These are phyloP conservation scores for Balaenoptera acutorostrata DNA, from an alignment of 2,113 vertebrate genomes.

Conservation along the genomic window DNA sequence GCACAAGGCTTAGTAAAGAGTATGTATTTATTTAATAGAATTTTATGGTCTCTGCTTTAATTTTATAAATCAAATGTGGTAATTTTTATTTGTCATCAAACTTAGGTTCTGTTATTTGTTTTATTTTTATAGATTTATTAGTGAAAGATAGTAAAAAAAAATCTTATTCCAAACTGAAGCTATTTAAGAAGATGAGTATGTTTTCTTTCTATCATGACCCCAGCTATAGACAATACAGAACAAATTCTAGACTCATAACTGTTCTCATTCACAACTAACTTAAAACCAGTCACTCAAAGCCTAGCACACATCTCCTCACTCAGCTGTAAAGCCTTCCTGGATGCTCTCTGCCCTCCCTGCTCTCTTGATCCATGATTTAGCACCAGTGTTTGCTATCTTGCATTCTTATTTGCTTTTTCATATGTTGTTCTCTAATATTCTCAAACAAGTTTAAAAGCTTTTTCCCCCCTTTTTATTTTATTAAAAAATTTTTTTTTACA, in stretches of 20 bases:
- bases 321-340: neutral
- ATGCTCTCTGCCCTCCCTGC: neutral
- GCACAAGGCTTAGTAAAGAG: neutral
- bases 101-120: constrained; percentile 3
- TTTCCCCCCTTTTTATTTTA: neutral
- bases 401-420: neutral
- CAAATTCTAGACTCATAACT: neutral
- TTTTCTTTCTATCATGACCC: neutral
- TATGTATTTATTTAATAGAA: neutral
- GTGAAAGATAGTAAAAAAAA: neutral
- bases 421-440: neutral
- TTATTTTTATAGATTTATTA: neutral
- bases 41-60: constrained; percentile 29
- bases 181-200: neutral
- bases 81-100: neutral
- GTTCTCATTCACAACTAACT: neutral
- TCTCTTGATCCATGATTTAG: neutral
- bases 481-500: neutral
- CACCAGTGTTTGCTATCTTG: neutral
- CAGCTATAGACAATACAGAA: neutral
- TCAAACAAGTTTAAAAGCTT: neutral
- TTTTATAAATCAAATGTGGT: constrained; percentile 7
- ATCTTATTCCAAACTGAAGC: neutral
- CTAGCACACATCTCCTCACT: neutral
- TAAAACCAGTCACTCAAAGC: neutral